Conservation (phyloP, 2,113 vertebrate genomes). For the Tetrao urogallus region DNA sequence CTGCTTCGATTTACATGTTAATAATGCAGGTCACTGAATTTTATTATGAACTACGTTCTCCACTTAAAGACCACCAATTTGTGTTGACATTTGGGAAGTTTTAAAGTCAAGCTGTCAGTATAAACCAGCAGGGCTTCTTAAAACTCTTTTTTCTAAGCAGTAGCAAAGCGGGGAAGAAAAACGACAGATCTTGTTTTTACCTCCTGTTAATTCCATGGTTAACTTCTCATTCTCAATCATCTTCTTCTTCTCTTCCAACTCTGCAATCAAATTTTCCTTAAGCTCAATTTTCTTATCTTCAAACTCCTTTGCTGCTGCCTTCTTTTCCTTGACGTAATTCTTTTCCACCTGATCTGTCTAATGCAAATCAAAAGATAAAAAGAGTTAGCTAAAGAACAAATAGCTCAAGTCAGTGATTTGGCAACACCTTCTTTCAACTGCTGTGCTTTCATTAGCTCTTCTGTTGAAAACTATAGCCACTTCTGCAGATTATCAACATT, state of each 20-base stretch:
- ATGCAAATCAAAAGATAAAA: slow-evolving; percentile 17
- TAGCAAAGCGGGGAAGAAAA: not conserved
- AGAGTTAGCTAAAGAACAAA: not conserved
- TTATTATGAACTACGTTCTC: not conserved
- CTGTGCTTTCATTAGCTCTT: not conserved
- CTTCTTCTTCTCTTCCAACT: slow-evolving; percentile 98
- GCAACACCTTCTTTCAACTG: not conserved
- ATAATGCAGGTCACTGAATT: not conserved
- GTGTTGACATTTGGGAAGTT: not conserved
- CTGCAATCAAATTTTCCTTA: slow-evolving; percentile 96
- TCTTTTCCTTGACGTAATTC: slow-evolving; percentile 98
- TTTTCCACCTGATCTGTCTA: slow-evolving; percentile 98
- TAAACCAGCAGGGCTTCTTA: not conserved
- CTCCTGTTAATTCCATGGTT: slow-evolving; percentile 98
- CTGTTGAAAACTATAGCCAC: not conserved
- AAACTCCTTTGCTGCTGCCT: slow-evolving; percentile 98
- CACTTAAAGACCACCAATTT: not conserved
- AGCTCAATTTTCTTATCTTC: slow-evolving; percentile 99
- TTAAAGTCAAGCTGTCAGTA: not conserved
- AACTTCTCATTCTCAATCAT: slow-evolving; percentile 99
- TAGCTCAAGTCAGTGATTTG: not conserved
- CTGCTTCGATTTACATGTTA: not conserved
- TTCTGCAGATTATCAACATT: not conserved
- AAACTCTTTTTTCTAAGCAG: not conserved
- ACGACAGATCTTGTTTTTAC: slow-evolving; percentile 69